Evolutionary conservation across 2,888 invertebrate genomes (phyloP), one percentile per base, ranked within the genome.

Genomic region (Cremastinae sp.): DNA sequence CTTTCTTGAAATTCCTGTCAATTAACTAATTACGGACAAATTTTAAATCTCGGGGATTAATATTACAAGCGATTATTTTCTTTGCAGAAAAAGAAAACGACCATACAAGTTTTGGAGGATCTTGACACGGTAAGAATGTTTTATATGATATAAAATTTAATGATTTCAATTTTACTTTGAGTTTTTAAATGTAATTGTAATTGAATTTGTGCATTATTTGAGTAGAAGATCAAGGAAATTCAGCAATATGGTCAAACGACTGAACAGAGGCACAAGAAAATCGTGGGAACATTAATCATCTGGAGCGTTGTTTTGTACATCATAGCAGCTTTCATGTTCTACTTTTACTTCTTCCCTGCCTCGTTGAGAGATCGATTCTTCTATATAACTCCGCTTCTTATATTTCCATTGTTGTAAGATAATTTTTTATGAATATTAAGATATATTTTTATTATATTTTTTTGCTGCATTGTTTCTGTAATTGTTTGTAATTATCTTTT

Each of bases 331-430:
- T 88, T 95, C 35, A 86, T 95, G 28, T 95, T 96, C 88, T 97
- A 95, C 86, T 95, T 96, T 90, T 94, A 94, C 82, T 96, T 94
- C 80, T 95, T 96, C 76, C 94, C 95, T 73, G 93, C 94, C 68
- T 93, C 94, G 82, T 93, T 95, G 91, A 91, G 93, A 78, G 94
- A 96, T 81, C 93, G 94, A 74, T 85, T 96, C 68, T 90, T 96
- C 78, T 96, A 96, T 88, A 93, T 95, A 10, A 93, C 94, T 71
- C 97, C 97, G 14, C 90, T 97, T 65, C 89, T 97, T 22, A 91
- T 96, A 65, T 94, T 97, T 85, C 97, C 97, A 65, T 85, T 97
- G 71, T 87, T 97, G 97, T 98, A 90, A 95, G 96, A 93, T 51
- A 16, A 43, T 28, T 10, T 14, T 51, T n/a, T n/a, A n/a, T n/a